Conservation (phyloP, 2,797 vertebrate genomes). For the Takifugu rubripes region DNA sequence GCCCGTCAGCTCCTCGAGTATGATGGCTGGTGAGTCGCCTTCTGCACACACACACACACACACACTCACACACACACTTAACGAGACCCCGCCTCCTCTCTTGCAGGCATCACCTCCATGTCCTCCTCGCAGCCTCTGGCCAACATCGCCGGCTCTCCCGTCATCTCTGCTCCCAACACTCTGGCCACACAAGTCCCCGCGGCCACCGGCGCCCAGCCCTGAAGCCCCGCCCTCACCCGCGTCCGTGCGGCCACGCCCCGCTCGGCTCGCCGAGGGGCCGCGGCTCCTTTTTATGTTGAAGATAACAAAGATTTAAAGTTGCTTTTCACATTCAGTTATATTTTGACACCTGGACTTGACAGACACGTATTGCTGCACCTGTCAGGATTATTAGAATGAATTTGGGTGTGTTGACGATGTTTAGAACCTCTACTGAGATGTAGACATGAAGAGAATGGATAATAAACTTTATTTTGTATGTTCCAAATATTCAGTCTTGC, state of each 20-base stretch:
- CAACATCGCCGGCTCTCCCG: constrained; percentile 81
- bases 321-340: constrained; percentile 74
- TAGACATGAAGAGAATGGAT: constrained; percentile 82
- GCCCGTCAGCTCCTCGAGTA: constrained; percentile 85
- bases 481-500: constrained; percentile 84
- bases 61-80: neutral
- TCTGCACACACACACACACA: neutral
- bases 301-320: constrained; percentile 74
- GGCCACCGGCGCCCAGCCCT: constrained; percentile 81
- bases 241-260: constrained; percentile 66
- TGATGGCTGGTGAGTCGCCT: constrained; percentile 80
- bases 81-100: neutral
- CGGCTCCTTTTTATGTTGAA: constrained; percentile 77
- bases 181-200: constrained; percentile 83
- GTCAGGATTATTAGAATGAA: constrained; percentile 76
- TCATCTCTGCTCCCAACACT: constrained; percentile 83
- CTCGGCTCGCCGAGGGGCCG: constrained; percentile 60
- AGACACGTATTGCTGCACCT: constrained; percentile 73
- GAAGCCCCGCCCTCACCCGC: constrained; percentile 69
- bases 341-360: constrained; percentile 76
- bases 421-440: constrained; percentile 80
- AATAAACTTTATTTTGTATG: constrained; percentile 92
- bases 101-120: constrained; percentile 83
- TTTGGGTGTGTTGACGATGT: constrained; percentile 77
- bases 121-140: constrained; percentile 82